A percentile compares a stretch with the other conserved stretches of the same genome.
Evolutionary conservation across 2,888 invertebrate genomes (phyloP).

Genomic region (Phlogophora meticulosa): DNA sequence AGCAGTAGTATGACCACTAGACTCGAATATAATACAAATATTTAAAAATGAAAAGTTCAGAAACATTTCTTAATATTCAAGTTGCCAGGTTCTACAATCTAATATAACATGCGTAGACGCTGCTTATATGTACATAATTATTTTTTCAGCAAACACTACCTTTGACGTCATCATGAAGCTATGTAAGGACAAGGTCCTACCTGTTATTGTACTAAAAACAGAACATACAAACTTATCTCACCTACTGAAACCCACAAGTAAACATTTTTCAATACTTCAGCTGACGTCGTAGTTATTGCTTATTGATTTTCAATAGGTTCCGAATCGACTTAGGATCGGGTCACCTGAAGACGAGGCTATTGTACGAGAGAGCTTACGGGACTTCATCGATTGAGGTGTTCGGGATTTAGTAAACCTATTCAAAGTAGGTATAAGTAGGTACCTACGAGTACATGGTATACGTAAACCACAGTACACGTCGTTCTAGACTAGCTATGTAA

Average conservation of each 20-base stretch:
- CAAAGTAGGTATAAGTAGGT: neutral
- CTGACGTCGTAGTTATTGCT: neutral
- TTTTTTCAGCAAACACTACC: no score
- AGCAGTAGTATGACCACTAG: no score
- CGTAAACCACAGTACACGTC: neutral
- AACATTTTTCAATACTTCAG: constrained; percentile 5
- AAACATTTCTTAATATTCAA: no score
- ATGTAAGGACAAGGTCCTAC: no score
- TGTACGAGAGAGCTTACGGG: neutral
- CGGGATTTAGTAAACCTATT: constrained; percentile 5
- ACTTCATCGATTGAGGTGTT: neutral
- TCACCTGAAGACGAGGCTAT: neutral
- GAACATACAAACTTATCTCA: neutral
- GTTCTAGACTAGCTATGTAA: neutral
- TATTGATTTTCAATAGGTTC: neutral
- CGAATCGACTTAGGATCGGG: neutral
- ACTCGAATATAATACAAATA: no score
- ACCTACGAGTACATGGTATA: no score
- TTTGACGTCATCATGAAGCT: no score
- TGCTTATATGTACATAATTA: no score
- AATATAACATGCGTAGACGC: no score
- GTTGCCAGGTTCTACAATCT: no score
- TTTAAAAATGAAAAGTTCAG: no score
- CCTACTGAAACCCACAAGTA: neutral
- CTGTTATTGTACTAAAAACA: no score